Evolutionary conservation across 92 coral and sea anemone genomes (phyloP), one percentile per base, ranked within the genome.

Genomic region (Phenganax marumi): DNA sequence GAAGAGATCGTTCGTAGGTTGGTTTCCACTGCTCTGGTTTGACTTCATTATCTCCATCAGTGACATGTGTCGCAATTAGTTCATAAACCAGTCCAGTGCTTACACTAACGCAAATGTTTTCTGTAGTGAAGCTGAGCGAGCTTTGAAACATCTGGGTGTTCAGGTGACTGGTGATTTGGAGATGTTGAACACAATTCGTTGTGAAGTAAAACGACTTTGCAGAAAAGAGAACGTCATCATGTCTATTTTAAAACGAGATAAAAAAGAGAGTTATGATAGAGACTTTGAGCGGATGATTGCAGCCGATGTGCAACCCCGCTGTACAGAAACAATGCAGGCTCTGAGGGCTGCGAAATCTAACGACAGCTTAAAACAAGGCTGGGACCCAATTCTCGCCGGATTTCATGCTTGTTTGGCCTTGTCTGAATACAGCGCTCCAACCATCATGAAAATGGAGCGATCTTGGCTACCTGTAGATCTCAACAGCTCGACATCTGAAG

Each of bases 381-480:
- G 97, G 94, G 97, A 94, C 56, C 98, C 98, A 65, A 94, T 94
- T 73, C 86, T 94, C 60, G 98, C 92, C 12, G 98, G 97, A 14
- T 94, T 86, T 80, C 98, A 91, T 48, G 98, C 97, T 60, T 89
- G 98, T 33, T 97, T 91, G 39, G 90, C 87, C 54, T 86, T 94
- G 94, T 94, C 98, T 50, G 86, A 92, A 25, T 92, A 90, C n/a
- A 91, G 92, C 22, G 83, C 94, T 26, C 98, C 98, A 76, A 89
- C 92, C 49, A 84, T 78, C 18, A 65, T 94, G 12, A 88, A 86
- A 64, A 92, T 94, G 91, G 97, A 89, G 80, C 92, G 93, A 46
- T 94, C 98, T 0, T 83, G 85, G 58, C 76, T 94, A 12, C 98
- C 98, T 0, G 72, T 94, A 89, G 98, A 94, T 76, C 82, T 94